Conservation (phyloP, 2,113 vertebrate genomes). For the Dromaius novaehollandiae region DNA sequence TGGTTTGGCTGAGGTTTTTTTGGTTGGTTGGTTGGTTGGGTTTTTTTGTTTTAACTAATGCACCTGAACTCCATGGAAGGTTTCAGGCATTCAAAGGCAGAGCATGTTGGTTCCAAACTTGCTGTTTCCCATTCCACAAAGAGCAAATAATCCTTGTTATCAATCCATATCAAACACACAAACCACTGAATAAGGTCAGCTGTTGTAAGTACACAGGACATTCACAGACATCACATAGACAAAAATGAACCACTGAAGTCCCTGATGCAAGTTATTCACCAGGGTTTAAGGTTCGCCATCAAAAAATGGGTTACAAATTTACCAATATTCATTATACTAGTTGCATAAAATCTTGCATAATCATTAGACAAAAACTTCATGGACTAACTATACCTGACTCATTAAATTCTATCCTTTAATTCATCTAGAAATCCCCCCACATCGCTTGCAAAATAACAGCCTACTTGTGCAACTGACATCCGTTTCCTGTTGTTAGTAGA, state of each 20-base stretch:
- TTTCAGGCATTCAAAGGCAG: background rate
- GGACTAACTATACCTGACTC: background rate
- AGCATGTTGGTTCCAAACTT: background rate
- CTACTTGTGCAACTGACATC: background rate
- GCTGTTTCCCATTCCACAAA: background rate
- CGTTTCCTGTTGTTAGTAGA: background rate
- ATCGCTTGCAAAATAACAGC: background rate
- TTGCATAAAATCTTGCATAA: background rate
- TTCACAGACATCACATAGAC: background rate
- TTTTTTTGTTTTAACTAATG: background rate
- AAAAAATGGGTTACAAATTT: background rate
- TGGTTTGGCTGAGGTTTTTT: background rate
- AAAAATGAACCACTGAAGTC: background rate
- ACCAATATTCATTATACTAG: background rate
- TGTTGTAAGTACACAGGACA: background rate
- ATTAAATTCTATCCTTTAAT: background rate
- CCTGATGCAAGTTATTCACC: background rate
- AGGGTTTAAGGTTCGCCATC: background rate
- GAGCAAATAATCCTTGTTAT: background rate
- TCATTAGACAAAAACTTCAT: background rate
- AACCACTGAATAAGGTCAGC: background rate
- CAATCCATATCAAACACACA: background rate
- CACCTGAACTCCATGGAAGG: background rate
- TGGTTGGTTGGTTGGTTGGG: too few species aligned
- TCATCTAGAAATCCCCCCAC: background rate